Evolutionary conservation across 2,797 vertebrate genomes (phyloP), one percentile per base, ranked within the genome.

Genomic region (Hemibagrus guttatus): DNA sequence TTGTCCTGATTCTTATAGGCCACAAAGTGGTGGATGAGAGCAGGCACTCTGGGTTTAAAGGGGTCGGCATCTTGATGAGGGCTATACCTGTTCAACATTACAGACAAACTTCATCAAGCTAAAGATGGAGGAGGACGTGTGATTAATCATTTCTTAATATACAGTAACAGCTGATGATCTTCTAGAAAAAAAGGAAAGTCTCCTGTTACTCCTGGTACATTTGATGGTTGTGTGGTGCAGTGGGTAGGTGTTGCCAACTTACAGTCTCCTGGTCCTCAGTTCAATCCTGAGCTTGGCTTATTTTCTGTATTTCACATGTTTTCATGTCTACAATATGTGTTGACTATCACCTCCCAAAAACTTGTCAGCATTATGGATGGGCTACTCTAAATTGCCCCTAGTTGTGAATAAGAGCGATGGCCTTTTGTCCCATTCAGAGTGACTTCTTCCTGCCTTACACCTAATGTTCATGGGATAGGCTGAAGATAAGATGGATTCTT

Each of bases 1-100:
- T 99, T 97, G 90, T 99, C 97, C 94, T 99, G 97, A 93, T 99
- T 99, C 95, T 99, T 99, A 91, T 97, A 99, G 89, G 98, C 97
- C 1, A 96, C 96, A 81, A 99, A 99, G 90, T 91, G 93, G 28
- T 95, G 94, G 87, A 99, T 97, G 80, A 97, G 95, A n/a, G 98
- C 98, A 0, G 98, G 98, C 75, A 97, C 96, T 90, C 98, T 95
- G 82, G 98, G 97, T 93, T 99, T 99, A 91, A 97, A 94, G 31
- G 97, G 98, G 91, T 99, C 97, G 0, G 98, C 96, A 0, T 98
- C 97, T 91, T 97, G 95, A 93, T 99, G 98, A 0, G 98, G 98
- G 81, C 98, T 95, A 72, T 98, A 99, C 87, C 98, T 99, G 91
- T 5, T 14, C 79, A 71, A 83, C 26, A 63, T 42, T 23, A 42